These are phyloP conservation scores for Zaprionus kolodkinae DNA, from an alignment of 1,140 invertebrate species.

Conservation along the genomic window DNA sequence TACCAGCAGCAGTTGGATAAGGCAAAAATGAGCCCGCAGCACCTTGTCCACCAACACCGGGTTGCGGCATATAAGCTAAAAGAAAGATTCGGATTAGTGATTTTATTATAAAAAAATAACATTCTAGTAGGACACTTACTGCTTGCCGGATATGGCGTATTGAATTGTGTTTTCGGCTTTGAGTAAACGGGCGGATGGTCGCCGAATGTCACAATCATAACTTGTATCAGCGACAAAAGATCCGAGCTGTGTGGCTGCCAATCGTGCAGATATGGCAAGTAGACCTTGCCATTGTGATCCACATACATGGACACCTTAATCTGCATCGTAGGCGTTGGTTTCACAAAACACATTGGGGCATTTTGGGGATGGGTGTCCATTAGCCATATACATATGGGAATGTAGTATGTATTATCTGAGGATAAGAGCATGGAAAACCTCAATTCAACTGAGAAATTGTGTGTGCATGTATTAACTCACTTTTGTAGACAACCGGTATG, in stretches of 20 bases:
- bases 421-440: slow-evolving; percentile 1
- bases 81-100: neutral
- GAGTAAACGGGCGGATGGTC: slow-evolving; percentile 97
- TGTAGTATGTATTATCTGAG: slow-evolving; percentile 94
- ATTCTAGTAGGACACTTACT: slow-evolving; percentile 36
- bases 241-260: slow-evolving; percentile 95
- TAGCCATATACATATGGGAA: slow-evolving; percentile 98
- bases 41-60: slow-evolving; percentile 55
- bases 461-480: slow-evolving; percentile 82
- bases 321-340: slow-evolving; percentile 97
- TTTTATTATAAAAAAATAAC: neutral
- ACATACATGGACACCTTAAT: slow-evolving; percentile 98
- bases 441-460: neutral
- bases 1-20: slow-evolving; percentile 63
- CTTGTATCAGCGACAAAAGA: slow-evolving; percentile 93
- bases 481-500: slow-evolving; percentile 96
- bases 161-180: slow-evolving; percentile 86
- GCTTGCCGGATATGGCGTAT: slow-evolving; percentile 65
- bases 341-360: slow-evolving; percentile 99
- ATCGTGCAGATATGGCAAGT: slow-evolving; percentile 97
- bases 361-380: slow-evolving; percentile 98
- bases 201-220: slow-evolving; percentile 97
- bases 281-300: slow-evolving; percentile 97
- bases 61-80: slow-evolving; percentile 69
- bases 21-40: slow-evolving; percentile 60